These are phyloP conservation scores for Nesometra sesokonis DNA, from an alignment of 35 echinoderm and acorn worm genomes.

Conservation along the genomic window DNA sequence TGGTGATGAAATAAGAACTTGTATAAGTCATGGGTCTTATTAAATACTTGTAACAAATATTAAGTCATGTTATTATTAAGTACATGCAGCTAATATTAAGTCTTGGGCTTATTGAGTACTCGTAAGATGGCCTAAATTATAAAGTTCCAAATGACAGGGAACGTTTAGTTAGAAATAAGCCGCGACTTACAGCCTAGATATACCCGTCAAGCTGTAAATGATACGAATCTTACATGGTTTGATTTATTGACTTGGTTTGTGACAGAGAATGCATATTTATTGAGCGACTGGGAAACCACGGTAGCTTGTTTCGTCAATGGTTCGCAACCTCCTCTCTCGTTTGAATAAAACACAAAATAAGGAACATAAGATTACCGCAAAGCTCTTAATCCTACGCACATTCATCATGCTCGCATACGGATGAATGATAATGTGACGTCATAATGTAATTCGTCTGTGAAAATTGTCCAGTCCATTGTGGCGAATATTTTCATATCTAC, in stretches of 20 bases:
- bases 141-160: not conserved
- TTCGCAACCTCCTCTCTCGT: not conserved
- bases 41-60: no score
- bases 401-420: not conserved
- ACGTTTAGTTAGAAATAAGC: not conserved
- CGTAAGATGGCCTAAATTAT: not conserved
- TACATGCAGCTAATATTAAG: no score
- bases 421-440: not conserved
- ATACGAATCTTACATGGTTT: not conserved
- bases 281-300: not conserved
- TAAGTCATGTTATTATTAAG: no score
- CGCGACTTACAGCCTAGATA: not conserved
- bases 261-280: not conserved
- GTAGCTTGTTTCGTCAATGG: not conserved
- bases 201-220: not conserved
- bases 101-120: not conserved
- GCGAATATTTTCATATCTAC: not conserved
- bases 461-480: not conserved
- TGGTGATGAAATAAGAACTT: no score
- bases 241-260: not conserved
- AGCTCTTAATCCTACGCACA: not conserved
- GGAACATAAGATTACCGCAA: not conserved
- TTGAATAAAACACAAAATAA: not conserved
- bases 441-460: not conserved
- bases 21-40: no score